Evolutionary conservation across 1,140 invertebrate species (phyloP), one percentile per base, ranked within the genome.

Genomic region (Argopecten irradians): DNA sequence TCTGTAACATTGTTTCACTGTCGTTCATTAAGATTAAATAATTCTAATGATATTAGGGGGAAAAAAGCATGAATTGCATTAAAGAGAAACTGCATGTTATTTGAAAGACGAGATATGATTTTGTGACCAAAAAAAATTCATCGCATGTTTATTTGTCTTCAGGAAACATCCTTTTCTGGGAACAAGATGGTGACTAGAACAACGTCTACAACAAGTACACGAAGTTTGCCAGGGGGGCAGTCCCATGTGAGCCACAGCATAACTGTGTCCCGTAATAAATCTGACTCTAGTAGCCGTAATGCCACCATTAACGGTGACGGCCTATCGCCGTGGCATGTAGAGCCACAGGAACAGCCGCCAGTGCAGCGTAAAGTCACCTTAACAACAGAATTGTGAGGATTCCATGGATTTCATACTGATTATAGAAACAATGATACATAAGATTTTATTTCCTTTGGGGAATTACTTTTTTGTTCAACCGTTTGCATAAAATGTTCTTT

Each of bases 181-280:
- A 71, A 71, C 55, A 71, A 71, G 55, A 71, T 71, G 55, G 55
- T 71, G 55, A 71, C 55, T 28, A 22, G 55, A 28, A 71, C 55
- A n/a, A 71, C 55, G 5, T 71, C 55, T 11, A 1, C 55, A 71
- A 71, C 55, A n/a, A 71, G 55, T 71, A 71, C 55, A 71, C 8
- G 16, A 16, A 71, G 55, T n/a, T n/a, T 71, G 5, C 55, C 55
- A 28, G 55, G 55, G 5, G 55, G 55, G 2, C 55, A 71, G n/a
- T 7, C 55, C 55, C 55, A 71, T 28, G 22, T 71, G 22, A 71
- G 55, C 28, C 55, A 71, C 14, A 71, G 5, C 5, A 71, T 71
- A 8, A 71, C 55, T 28, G 55, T 71, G 55, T 71, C 55, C 0
- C 55, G 55, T n/a, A 71, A 71, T 71, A 71, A 71, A n/a, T 71